Conservation (phyloP, 2,113 vertebrate species). For the Alethe castanea region DNA sequence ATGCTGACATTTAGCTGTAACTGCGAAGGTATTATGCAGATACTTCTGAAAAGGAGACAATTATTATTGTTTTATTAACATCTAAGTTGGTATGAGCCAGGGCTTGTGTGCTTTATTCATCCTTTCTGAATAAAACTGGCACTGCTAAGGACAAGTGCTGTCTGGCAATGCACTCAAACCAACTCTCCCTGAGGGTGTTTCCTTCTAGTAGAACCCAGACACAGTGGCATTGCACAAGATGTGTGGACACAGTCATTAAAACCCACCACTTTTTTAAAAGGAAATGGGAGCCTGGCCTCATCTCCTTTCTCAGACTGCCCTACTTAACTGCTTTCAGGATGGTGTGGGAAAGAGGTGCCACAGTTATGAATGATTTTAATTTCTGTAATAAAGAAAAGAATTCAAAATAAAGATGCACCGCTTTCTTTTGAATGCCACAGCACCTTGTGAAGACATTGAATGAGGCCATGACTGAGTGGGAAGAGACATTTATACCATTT, state of each 20-base stretch:
- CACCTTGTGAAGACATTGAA: neutral
- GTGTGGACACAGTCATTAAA: neutral
- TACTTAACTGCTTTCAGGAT: neutral
- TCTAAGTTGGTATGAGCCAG: neutral
- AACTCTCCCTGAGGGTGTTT: neutral
- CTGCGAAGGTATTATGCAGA: neutral
- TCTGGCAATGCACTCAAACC: neutral
- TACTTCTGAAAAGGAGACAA: neutral
- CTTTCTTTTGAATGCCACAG: neutral
- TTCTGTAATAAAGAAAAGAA: neutral
- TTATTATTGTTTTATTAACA: neutral
- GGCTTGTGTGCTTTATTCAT: conserved; percentile 3
- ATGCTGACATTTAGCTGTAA: neutral
- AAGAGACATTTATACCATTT: neutral
- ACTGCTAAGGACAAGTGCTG: neutral
- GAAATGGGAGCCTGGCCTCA: neutral
- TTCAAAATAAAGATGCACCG: neutral
- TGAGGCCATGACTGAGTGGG: neutral
- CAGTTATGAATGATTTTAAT: neutral
- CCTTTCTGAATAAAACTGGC: neutral
- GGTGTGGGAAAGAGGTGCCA: neutral
- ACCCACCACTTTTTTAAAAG: neutral
- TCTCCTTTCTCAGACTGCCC: neutral
- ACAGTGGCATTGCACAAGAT: neutral
- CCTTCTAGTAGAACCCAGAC: neutral